These are phyloP conservation scores for Gnathonemus longibarbis DNA, from an alignment of 2,113 vertebrate genomes.

Conservation along the genomic window DNA sequence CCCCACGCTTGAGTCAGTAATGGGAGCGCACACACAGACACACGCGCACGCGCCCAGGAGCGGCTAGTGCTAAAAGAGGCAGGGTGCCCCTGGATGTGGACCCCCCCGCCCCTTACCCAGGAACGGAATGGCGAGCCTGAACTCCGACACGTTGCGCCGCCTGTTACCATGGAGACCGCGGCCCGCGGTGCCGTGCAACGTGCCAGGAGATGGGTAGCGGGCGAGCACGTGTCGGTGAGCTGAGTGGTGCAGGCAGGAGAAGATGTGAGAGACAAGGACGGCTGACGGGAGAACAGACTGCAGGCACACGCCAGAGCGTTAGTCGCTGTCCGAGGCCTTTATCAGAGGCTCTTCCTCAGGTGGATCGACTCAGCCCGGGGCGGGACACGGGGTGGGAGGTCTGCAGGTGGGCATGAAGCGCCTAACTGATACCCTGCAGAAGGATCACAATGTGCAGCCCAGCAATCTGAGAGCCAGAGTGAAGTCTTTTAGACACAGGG, in stretches of 20 bases:
- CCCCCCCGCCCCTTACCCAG: neutral
- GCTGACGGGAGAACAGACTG: neutral
- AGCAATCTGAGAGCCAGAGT: neutral
- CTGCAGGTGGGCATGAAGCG: neutral
- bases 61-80: neutral
- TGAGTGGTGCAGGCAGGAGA: too few relatives aligned
- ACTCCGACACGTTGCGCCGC: conserved; percentile 8
- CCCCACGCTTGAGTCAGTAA: conserved; percentile 8
- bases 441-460: neutral
- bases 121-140: neutral
- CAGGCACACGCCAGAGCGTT: neutral
- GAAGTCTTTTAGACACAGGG: neutral
- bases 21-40: neutral
- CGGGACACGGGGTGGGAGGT: neutral
- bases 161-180: conserved; percentile 10
- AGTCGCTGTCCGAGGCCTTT: neutral
- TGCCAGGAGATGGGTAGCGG: neutral
- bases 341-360: neutral
- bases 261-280: neutral
- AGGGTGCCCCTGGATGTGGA: neutral
- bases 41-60: neutral
- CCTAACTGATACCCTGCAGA: too few relatives aligned
- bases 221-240: neutral
- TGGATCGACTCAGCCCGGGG: neutral
- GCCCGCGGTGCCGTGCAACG: neutral